Evolutionary conservation across 2,113 vertebrate species (phyloP).

Genomic region (Hippocampus mohnikei): DNA sequence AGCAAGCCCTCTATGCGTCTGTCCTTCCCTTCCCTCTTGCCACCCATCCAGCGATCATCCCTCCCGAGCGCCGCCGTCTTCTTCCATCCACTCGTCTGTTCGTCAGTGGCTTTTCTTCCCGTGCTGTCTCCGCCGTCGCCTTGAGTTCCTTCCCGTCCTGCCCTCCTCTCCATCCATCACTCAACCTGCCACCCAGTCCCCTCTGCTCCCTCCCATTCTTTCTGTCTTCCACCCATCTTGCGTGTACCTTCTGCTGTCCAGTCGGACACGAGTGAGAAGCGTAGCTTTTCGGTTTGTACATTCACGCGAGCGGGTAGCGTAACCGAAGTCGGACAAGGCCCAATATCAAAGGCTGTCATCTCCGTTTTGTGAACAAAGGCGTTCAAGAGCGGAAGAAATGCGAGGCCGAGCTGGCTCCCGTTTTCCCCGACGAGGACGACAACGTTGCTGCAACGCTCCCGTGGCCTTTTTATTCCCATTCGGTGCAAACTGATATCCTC

Average conservation of each 20-base stretch:
- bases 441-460: slow-evolving; percentile 18
- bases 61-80: neutral
- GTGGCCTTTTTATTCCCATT: slow-evolving; percentile 33
- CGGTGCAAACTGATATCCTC: slow-evolving; percentile 33
- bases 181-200: too few relatives aligned
- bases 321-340: slow-evolving; percentile 26
- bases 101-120: neutral
- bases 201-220: too few relatives aligned
- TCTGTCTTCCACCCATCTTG: too few relatives aligned
- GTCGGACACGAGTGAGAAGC: slow-evolving; percentile 21
- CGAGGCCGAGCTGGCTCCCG: neutral
- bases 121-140: neutral
- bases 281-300: slow-evolving; percentile 37
- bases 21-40: neutral
- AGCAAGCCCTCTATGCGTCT: neutral
- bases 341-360: slow-evolving; percentile 45
- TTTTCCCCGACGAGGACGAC: neutral
- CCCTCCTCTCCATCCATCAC: too few relatives aligned
- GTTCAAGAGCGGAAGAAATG: slow-evolving; percentile 40
- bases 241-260: slow-evolving; percentile 5
- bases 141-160: too few relatives aligned
- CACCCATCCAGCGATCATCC: neutral
- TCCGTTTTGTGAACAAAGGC: slow-evolving; percentile 37
- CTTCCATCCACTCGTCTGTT: neutral
- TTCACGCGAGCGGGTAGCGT: slow-evolving; percentile 13